Conservation (phyloP, 2,888 invertebrate species). For the Nomada hirtipes region DNA sequence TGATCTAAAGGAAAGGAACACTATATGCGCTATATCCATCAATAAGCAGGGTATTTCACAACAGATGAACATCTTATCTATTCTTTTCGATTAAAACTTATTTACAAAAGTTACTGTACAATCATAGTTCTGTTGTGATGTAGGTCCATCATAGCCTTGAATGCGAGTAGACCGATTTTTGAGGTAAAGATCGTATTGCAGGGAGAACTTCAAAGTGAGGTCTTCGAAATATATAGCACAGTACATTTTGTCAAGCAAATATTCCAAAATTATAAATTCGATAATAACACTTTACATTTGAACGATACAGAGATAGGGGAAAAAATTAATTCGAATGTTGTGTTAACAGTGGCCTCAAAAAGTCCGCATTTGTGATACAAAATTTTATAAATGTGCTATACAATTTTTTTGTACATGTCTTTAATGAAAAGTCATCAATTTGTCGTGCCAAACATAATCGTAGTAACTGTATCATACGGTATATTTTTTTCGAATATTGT, state of each 20-base stretch:
- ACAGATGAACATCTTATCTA: constrained; percentile 76
- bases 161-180: constrained; percentile 74
- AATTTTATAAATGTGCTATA: constrained; percentile 55
- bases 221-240: constrained; percentile 48
- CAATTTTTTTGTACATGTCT: constrained; percentile 26
- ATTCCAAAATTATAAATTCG: constrained; percentile 57
- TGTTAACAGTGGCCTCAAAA: constrained; percentile 1
- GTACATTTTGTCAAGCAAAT: constrained; percentile 64
- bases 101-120: constrained; percentile 76
- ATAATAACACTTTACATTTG: constrained; percentile 29
- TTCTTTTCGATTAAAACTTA: constrained; percentile 72
- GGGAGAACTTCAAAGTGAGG: constrained; percentile 57
- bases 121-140: constrained; percentile 67
- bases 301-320: constrained; percentile 15
- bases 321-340: constrained; percentile 39
- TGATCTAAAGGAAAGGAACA: constrained; percentile 78
- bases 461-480: neutral
- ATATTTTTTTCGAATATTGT: constrained; percentile 34
- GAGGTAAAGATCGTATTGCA: constrained; percentile 72
- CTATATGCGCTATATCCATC: constrained; percentile 79
- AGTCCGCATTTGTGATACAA: constrained; percentile 39
- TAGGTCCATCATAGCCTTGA: constrained; percentile 77
- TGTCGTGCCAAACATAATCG: constrained; percentile 18
- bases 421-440: constrained; percentile 23
- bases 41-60: constrained; percentile 77